Evolutionary conservation across 2,797 vertebrate genomes (phyloP), one percentile per base, ranked within the genome.

Genomic region (Rhincodon typus): DNA sequence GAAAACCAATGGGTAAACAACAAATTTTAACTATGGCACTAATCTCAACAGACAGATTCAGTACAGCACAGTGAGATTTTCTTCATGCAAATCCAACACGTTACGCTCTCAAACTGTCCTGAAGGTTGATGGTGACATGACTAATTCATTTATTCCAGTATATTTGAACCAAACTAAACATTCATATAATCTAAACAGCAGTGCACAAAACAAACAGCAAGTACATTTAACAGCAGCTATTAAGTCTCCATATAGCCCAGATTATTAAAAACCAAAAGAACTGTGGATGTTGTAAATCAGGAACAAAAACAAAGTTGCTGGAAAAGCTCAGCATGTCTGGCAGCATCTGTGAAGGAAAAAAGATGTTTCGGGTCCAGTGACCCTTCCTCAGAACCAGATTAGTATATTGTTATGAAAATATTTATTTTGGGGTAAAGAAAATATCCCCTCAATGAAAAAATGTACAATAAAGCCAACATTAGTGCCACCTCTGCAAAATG

Each of bases 351-450:
- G 46, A 50, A 50, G 46, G 46, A 50, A 50, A 50, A 50, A 3
- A 50, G 46, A 50, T 50, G 46, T 50, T 50, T 50, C 3, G 46
- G 46, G 46, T 50, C 46, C 46, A 50, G 46, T 50, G 46, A 50
- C 46, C 46, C 46, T 50, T 50, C 46, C 46, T 50, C 2, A 50
- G 4, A 50, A 50, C 46, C 46, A 50, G 46, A 19, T 42, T 93
- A 67, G 3, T 93, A 93, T 67, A 67, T n/a, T n/a, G n/a, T 21
- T 38, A 38, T 66, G 30, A 93, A 93, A 93, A 42, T 93, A 93
- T 66, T 91, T 67, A 91, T 93, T 93, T 93, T 93, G 19, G 90
- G 62, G 67, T 93, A 66, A 67, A 93, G 21, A 23, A 34, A n/a
- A n/a, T 6, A 34, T n/a, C 19, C 46, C 27, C 42, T n/a, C 57